Evolutionary conservation across 2,888 invertebrate genomes (phyloP), one percentile per base, ranked within the genome.

Genomic region (Leptura quadrifasciata): DNA sequence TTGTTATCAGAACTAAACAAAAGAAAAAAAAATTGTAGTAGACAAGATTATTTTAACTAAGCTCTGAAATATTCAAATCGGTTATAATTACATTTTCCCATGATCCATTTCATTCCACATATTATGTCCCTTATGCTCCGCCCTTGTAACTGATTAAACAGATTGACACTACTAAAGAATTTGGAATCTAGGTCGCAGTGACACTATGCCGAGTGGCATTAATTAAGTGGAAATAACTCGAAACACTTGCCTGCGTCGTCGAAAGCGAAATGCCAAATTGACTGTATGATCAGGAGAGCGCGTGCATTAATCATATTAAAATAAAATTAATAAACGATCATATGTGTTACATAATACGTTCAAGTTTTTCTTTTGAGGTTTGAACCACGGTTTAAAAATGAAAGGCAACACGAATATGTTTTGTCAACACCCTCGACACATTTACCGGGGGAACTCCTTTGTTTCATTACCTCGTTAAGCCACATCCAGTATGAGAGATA

Each of bases 261-360:
- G 68, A 68, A 68, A 68, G 55, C 55, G 68, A 68, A 68, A 68
- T 68, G 68, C 35, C 68, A 68, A 68, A 68, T 68, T 68, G 68
- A 35, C 55, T 31, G 5, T 47, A 47, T 47, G 47, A 47, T n/a
- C 47, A 47, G 15, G 47, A n/a, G 47, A 47, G 4, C 5, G n/a
- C 17, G 15, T 39, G 39, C 15, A 39, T 39, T 15, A 31, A 31
- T 31, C 8, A 31, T 5, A 31, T 31, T 31, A 6, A 15, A 39
- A 39, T 12, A 39, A 39, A 12, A 39, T 15, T 39, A 15, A 15
- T 15, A 15, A 39, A 39, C 39, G 12, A 39, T 4, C 6, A 6
- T 31, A 2, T 8, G 12, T 9, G 39, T 39, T 39, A 39, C 15
- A 1, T 39, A 47, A 47, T 15, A 47, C 10, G 2, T 47, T 47